A percentile compares a stretch with the other conserved stretches of the same genome.
These are phyloP conservation scores for Indri indri DNA, from an alignment of 2,113 vertebrate species.

Conservation along the genomic window DNA sequence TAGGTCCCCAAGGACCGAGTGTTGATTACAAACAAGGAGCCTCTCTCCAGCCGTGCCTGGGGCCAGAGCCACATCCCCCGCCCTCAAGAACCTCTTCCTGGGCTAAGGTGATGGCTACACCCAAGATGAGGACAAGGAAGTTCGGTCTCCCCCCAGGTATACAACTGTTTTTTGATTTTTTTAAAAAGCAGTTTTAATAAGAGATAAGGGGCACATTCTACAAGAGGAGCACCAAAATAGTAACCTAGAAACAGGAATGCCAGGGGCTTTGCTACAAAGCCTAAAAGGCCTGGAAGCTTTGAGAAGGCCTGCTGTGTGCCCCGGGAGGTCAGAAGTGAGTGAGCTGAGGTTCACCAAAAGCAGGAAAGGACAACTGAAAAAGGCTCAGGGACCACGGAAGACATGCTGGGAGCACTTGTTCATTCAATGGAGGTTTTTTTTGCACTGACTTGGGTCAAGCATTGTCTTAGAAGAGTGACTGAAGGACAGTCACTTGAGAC, in stretches of 20 bases:
- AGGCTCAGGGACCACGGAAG: background rate
- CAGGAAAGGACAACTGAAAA: background rate
- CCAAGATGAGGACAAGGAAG: background rate
- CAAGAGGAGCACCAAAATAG: background rate
- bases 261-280: background rate
- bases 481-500: background rate
- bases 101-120: background rate
- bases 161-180: background rate
- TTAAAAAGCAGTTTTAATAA: slow-evolving; percentile 11
- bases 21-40: fast-evolving
- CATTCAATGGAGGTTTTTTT: background rate
- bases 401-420: background rate
- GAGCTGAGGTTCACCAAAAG: background rate
- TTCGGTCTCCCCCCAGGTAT: background rate
- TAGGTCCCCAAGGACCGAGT: background rate
- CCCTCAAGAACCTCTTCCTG: background rate
- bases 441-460: too few relatives aligned
- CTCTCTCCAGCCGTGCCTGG: background rate
- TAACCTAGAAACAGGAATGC: background rate
- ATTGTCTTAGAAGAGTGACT: background rate
- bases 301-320: background rate
- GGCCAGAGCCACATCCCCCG: background rate
- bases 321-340: background rate
- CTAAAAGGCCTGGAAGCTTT: background rate
- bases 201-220: background rate